Conservation (phyloP, 2,888 invertebrate genomes). For the Arctia plantaginis region DNA sequence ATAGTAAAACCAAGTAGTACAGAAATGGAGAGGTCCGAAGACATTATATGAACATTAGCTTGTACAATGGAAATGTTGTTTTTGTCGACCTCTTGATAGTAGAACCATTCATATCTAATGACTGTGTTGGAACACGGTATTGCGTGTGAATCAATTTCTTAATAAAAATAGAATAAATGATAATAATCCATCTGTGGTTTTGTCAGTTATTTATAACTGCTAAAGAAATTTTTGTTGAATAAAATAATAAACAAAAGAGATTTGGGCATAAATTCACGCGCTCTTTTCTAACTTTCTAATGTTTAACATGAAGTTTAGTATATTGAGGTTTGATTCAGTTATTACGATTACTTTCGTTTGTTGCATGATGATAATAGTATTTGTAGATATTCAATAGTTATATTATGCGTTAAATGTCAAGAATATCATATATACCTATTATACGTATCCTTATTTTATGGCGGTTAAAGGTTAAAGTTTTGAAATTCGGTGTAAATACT, state of each 20-base stretch:
- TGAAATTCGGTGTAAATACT: no score
- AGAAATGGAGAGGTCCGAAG: slow-evolving; percentile 24
- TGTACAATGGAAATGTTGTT: slow-evolving; percentile 53
- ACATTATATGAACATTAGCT: slow-evolving; percentile 63
- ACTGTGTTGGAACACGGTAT: slow-evolving; percentile 30
- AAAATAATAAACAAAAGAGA: slow-evolving; percentile 26
- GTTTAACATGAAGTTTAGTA: slow-evolving; percentile 64
- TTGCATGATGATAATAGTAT: slow-evolving; percentile 72
- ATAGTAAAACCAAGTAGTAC: slow-evolving; percentile 19
- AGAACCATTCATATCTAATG: slow-evolving; percentile 38
- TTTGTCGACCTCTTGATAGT: slow-evolving; percentile 38
- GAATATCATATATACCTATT: no score
- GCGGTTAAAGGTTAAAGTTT: no score
- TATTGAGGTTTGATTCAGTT: slow-evolving; percentile 39
- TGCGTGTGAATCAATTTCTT: slow-evolving; percentile 12
- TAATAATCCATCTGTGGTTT: background rate
- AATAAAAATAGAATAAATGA: background rate
- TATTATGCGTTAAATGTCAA: slow-evolving; percentile 15
- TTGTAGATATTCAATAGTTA: slow-evolving; percentile 59
- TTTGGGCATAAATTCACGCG: slow-evolving; percentile 52
- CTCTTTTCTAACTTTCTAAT: slow-evolving; percentile 69
- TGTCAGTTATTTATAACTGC: no score
- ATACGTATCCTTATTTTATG: no score
- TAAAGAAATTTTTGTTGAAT: no score
- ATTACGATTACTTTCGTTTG: slow-evolving; percentile 49